Evolutionary conservation across 2,888 invertebrate genomes (phyloP).

Genomic region (Aphrophora alni): DNA sequence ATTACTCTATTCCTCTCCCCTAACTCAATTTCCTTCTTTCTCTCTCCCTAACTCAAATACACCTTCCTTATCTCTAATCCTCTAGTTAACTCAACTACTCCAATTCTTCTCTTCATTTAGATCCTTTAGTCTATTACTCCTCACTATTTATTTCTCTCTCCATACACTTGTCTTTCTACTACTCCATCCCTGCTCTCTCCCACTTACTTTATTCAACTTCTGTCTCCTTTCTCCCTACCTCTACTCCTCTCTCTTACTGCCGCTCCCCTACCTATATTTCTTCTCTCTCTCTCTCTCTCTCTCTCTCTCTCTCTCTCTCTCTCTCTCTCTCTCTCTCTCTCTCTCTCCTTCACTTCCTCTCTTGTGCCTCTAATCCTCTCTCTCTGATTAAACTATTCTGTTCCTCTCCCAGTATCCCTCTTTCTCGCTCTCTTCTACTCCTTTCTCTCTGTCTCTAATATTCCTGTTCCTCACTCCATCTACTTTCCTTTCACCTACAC

Average conservation of each 20-base stretch:
- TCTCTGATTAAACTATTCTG: background rate
- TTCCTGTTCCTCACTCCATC: background rate
- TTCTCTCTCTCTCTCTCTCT: background rate
- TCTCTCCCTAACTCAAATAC: background rate
- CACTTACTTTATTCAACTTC: too few relatives aligned
- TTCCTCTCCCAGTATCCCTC: too few relatives aligned
- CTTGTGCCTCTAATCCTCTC: background rate
- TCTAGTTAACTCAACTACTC: background rate
- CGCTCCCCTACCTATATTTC: background rate
- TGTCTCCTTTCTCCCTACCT: background rate
- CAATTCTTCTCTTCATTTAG: background rate
- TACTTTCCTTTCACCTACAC: too few relatives aligned
- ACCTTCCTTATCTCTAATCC: background rate
- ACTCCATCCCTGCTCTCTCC: background rate
- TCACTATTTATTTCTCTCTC: background rate
- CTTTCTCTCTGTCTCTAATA: background rate
- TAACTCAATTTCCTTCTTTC: background rate
- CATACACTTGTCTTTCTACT: background rate
- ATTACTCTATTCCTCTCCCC: slow-evolving; percentile 9
- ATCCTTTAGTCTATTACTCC: background rate
- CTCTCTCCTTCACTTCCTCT: background rate
- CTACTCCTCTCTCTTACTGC: background rate
- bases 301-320: background rate
- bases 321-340: background rate
- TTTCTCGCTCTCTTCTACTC: too few relatives aligned